Base-by-base conservation (phyloP, 2,797 vertebrate genomes). In the Arctocebus calabarensis region DNA sequence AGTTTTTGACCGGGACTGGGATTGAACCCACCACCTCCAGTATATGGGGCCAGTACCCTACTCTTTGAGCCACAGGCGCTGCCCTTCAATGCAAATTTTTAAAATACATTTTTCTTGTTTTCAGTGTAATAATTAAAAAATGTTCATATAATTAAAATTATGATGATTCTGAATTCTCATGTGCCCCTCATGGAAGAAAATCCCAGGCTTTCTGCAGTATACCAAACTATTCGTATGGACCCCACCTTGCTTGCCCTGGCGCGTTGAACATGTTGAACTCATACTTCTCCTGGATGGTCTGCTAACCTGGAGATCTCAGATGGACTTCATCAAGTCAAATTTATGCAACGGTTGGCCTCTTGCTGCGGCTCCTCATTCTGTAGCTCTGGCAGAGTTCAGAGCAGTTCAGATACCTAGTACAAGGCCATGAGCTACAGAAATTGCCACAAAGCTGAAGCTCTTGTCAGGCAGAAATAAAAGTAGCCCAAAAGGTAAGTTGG, bases 301-400 rank as follows among this genome's bases (percentile, higher is more conserved):
- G 43, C 70, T 79, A 66, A 66, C 22, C 27, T 5, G 12, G 19
- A n/a, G 22, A 90, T 75, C 5, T 75, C 79, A 94, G 81, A 75
- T 94, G 27, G 48, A 68, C 37, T 37, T 75, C 14, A 43, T 34
- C 34, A 74, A 89, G n/a, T 40, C 32, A 55, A 61, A 84, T 93
- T 74, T 87, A 79, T 55, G 71, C 40, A 91, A 71, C 13, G 11
- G 7, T 52, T 93, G 81, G 89, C 40, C 45, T 95, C 34, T 77
- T 64, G 89, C 75, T 90, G 61, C 9, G 59, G 81, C 64, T 90
- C 37, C 81, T 45, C 82, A 0, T 75, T 90, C n/a, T 86, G 25
- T 29, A 75, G 57, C 66, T 91, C 94, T 32, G 34, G 93, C 59
- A 40, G 84, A 61, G 22, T 94, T 96, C 59, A 94, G 74, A 74